Conservation (phyloP, 1,140 invertebrate species). For the Zaprionus davidi region DNA sequence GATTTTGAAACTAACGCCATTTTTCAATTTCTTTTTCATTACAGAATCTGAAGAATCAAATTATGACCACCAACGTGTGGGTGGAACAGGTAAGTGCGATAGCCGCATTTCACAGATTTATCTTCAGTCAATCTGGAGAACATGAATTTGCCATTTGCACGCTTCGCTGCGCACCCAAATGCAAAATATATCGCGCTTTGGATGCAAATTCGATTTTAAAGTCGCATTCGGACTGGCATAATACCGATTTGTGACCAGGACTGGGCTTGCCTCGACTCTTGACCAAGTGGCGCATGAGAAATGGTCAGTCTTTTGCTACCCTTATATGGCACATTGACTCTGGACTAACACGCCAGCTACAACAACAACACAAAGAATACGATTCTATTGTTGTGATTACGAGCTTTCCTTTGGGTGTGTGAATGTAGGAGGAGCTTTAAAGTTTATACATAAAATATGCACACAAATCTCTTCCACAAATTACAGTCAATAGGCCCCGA, state of each 20-base stretch:
- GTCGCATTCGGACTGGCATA: conserved; percentile 45
- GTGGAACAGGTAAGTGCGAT: conserved; percentile 93
- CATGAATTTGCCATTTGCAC: conserved; percentile 77
- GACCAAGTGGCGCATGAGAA: conserved; percentile 12
- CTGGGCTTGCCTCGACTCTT: conserved; percentile 13
- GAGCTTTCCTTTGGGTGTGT: conserved; percentile 51
- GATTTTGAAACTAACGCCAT: conserved; percentile 37
- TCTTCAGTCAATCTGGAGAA: conserved; percentile 43
- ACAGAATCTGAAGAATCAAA: conserved; percentile 97
- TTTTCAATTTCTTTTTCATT: conserved; percentile 85
- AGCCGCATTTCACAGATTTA: conserved; percentile 16
- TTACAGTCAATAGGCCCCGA: conserved; percentile 64
- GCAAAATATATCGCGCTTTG: conserved; percentile 48
- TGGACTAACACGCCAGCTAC: conserved; percentile 54
- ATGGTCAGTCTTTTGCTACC: background rate
- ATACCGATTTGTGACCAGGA: conserved; percentile 53
- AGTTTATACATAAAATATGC: conserved; percentile 70
- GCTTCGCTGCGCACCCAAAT: conserved; percentile 56
- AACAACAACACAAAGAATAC: background rate
- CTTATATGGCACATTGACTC: background rate
- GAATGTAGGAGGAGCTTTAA: conserved; percentile 37
- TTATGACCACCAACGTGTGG: conserved; percentile 99
- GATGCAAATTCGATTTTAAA: background rate
- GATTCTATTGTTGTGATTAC: conserved; percentile 48
- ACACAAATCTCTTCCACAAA: conserved; percentile 66